Base-by-base conservation (phyloP, 2,888 invertebrate genomes). In the Drosophila nigricruria region DNA sequence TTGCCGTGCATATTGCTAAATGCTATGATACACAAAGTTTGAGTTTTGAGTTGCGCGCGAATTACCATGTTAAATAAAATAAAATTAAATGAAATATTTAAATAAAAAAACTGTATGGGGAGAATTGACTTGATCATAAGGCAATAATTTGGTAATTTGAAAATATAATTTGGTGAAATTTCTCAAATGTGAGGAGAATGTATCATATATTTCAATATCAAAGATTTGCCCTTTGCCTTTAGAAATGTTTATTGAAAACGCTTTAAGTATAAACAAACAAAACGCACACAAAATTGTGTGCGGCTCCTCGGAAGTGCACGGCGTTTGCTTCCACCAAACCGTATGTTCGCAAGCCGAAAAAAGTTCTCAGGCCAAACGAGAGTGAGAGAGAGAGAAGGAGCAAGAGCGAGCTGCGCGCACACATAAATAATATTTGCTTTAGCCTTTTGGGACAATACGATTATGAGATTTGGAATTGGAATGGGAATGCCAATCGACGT, bases 401-500 rank as follows among this genome's bases (percentile, higher is more conserved):
- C 10, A 25, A 40, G 2, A 8, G 16, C n/a, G 45, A 47, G 47
- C 8, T 10, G 6, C 10, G 18, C 25, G 9, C 56, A 54, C 12
- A 53, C 65, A 86, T 75, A 73, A 82, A 87, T 79, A 85, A 88
- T 88, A 89, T 86, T 88, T 88, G 71, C 73, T 74, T 78, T 74
- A 27, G 71, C 76, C 71, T 67, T 78, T 71, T 65, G 82, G 75
- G 73, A 82, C 73, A 73, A 73, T 56, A 64, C 54, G 57, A 74
- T 62, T 79, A 66, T 49, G 34, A 25, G 50, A 16, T 4, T 12
- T 32, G 16, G 16, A 34, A 32, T 4, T 20, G 20, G 23, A 52
- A 66, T 38, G 56, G 59, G 47, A 20, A 45, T 64, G 36, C n/a
- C 57, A 56, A 27, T 20, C 62, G 8, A 12, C 60, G 42, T n/a